Base-by-base conservation (phyloP, 2,797 vertebrate species). In the Acanthornis magna region DNA sequence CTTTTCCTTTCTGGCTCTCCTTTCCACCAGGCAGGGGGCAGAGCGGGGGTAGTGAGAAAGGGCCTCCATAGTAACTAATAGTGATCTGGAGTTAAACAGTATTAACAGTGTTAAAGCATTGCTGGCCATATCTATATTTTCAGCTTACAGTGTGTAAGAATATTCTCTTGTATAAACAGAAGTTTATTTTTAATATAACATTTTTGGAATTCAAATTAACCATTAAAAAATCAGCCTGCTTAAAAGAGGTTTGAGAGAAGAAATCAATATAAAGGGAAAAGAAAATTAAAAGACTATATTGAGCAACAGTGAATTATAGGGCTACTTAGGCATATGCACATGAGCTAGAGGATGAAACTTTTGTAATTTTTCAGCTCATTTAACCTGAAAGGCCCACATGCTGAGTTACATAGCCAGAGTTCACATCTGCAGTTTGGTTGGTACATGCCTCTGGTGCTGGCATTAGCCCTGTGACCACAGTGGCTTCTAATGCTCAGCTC, bases 351-450 rank as follows among this genome's bases (percentile, higher is more conserved):
- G 96, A 96, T 89, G 89, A 97, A 97, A 96, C 82, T 92, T 95
- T 70, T 82, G 21, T 96, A 95, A 88, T 96, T 96, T 95, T 95
- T 60, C 93, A 96, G 95, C 87, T 97, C 93, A 97, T 94, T 97
- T 97, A 94, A 85, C 95, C 87, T 93, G 90, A 97, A 98, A 97
- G 84, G 78, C 90, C 93, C 82, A 42, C 96, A 96, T 93, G 92
- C 96, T 29, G 43, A 71, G 89, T 93, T 92, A 50, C 89, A 70
- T 50, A 96, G 96, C 93, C 97, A 97, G 96, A 95, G 77, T 20
- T 95, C 97, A 97, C 97, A 98, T 98, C 97, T 98, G 96, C 91
- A 97, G 51, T 94, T 97, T 81, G 90, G 95, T 84, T 96, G 95
- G 76, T 97, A 94, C 85, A 95, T 95, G 97, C 93, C 92, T 97